phyloP scores from a whole-genome alignment of 2,797 vertebrate genomes.

The Sebastes cheni region DNA sequence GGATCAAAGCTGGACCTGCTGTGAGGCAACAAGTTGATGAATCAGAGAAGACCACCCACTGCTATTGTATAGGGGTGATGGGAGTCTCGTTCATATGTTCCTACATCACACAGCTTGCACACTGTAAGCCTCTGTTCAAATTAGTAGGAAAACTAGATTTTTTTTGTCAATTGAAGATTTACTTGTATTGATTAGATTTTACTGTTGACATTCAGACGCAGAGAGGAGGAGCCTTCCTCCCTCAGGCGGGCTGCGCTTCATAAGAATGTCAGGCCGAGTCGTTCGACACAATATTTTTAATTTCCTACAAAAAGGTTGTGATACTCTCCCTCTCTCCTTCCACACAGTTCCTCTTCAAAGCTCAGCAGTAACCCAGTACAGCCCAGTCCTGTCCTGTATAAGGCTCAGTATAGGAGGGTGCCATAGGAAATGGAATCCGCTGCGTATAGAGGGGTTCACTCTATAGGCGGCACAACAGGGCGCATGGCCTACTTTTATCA shows the following conservation, averaged over 20 bases:
- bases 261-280: background rate
- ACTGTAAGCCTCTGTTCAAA: background rate
- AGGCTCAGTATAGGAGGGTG: conserved; percentile 28
- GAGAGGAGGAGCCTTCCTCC: background rate
- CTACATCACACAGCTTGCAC: background rate
- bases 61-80: background rate
- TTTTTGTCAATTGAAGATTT: background rate
- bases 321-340: background rate
- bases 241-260: background rate
- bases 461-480: conserved; percentile 62
- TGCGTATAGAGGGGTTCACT: conserved; percentile 31
- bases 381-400: background rate
- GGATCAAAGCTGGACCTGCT: background rate
- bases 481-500: conserved; percentile 70
- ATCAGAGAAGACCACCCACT: background rate
- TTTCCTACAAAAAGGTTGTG: conserved; percentile 13
- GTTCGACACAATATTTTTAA: conserved; percentile 8
- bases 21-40: background rate
- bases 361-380: conserved; percentile 20
- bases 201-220: background rate
- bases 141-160: background rate
- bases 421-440: conserved; percentile 44
- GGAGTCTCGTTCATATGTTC: background rate
- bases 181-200: background rate
- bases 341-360: conserved; percentile 34